Evolutionary conservation across 2,888 invertebrate species (phyloP).

Genomic region (Nasonia oneida): DNA sequence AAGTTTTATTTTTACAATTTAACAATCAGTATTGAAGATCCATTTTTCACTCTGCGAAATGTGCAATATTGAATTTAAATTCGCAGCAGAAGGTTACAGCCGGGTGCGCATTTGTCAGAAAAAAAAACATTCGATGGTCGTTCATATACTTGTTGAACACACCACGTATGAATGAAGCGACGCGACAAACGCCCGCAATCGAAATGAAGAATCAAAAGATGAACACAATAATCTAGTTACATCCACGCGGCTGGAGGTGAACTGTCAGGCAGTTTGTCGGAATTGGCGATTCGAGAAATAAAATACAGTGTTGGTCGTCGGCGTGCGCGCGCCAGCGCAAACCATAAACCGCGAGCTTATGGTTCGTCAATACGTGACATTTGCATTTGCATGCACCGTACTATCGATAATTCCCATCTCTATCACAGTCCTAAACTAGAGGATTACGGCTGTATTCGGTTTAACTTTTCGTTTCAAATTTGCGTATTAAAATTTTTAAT

Average conservation of each 20-base stretch:
- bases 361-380: constrained; percentile 51
- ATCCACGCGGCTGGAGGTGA: background rate
- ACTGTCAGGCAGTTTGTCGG: background rate
- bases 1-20: too few species aligned
- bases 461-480: background rate
- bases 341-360: constrained; percentile 43
- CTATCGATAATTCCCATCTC: constrained; percentile 28
- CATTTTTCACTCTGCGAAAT: too few species aligned
- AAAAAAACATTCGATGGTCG: too few species aligned
- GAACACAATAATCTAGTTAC: constrained; percentile 31
- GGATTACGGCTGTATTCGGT: background rate
- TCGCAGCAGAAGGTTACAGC: too few species aligned
- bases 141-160: too few species aligned
- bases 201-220: background rate
- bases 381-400: constrained; percentile 2
- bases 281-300: constrained; percentile 20
- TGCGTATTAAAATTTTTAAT: too few species aligned
- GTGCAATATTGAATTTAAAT: too few species aligned
- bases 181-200: background rate
- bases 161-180: too few species aligned
- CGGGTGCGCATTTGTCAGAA: too few species aligned
- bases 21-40: too few species aligned
- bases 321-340: background rate
- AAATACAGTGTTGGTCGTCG: background rate
- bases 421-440: background rate